These are phyloP conservation scores for Drosophila yooni DNA, from an alignment of 2,888 invertebrate genomes.

Conservation along the genomic window DNA sequence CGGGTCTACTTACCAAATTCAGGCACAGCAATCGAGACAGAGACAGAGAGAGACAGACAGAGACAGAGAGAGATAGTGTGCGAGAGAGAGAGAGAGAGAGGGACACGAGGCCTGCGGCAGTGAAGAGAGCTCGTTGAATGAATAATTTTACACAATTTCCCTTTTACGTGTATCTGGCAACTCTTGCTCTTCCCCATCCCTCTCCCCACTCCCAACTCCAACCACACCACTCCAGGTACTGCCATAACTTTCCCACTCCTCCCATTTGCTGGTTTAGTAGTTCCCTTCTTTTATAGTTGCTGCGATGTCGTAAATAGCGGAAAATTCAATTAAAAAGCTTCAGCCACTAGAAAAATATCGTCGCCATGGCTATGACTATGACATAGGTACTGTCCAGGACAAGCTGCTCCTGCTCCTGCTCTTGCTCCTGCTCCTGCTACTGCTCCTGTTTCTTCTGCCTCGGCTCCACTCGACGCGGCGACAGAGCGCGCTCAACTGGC, in stretches of 20 bases:
- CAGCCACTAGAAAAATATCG: constrained; percentile 81
- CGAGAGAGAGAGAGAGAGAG: not conserved
- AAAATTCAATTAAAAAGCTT: constrained; percentile 79
- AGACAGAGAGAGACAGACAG: not conserved
- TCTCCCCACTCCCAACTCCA: not conserved
- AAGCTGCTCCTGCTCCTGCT: constrained; percentile 3
- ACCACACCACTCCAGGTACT: constrained; percentile 32
- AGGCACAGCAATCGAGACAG: constrained; percentile 10
- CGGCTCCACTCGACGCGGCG: constrained; percentile 27
- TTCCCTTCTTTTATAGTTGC: constrained; percentile 35
- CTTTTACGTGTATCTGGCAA: constrained; percentile 48
- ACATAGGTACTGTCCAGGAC: constrained; percentile 64
- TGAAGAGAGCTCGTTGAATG: constrained; percentile 51
- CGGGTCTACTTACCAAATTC: constrained; percentile 35
- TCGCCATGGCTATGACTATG: constrained; percentile 78
- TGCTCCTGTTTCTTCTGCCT: constrained; percentile 2
- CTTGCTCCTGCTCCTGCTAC: no score
- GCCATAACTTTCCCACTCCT: constrained; percentile 39
- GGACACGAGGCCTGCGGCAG: constrained; percentile 17
- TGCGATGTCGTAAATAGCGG: constrained; percentile 72
- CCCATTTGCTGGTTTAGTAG: constrained; percentile 11
- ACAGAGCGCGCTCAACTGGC: constrained; percentile 47
- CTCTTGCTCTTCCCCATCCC: constrained; percentile 39
- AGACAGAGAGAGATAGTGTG: not conserved
- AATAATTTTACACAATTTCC: constrained; percentile 72